Percentiles rank a stretch among this genome's conserved stretches.
phyloP scores from a whole-genome alignment of 2,113 vertebrate genomes.

The Rhabdomys dilectus region DNA sequence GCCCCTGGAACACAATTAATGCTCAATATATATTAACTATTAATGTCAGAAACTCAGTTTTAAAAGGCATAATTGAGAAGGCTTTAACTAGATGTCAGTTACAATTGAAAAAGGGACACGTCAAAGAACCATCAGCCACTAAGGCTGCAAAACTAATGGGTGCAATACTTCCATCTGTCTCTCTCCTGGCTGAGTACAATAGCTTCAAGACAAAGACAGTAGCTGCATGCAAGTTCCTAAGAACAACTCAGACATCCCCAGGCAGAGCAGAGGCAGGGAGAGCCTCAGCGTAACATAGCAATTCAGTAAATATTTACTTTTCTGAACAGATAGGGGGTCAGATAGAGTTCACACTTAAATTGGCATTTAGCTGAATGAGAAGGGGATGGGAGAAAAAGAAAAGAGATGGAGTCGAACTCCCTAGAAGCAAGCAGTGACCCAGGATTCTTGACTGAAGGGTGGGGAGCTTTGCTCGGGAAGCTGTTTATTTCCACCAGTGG shows the following conservation, averaged over 20 bases:
- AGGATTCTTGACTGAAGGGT: fast-evolving
- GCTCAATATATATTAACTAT: background rate
- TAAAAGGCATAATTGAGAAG: background rate
- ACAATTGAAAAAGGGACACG: background rate
- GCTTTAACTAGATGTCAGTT: background rate
- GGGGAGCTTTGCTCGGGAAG: background rate
- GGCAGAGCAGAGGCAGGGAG: constrained; percentile 2
- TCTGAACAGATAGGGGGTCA: constrained; percentile 36
- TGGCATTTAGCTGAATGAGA: constrained; percentile 41
- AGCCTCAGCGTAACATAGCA: background rate
- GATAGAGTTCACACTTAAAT: background rate
- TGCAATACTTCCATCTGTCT: background rate
- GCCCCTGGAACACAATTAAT: background rate
- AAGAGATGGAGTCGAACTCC: background rate
- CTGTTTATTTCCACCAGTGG: background rate
- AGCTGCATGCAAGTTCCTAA: background rate
- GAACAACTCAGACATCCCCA: background rate
- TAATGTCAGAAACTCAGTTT: background rate
- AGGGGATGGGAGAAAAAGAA: background rate
- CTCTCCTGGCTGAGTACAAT: background rate
- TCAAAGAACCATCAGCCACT: background rate
- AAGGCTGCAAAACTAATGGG: background rate
- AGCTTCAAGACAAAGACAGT: background rate
- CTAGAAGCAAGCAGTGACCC: background rate
- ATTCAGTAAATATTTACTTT: constrained; percentile 57